phyloP scores from a whole-genome alignment of 2,888 invertebrate genomes.

The Aspidapion aeneum region DNA sequence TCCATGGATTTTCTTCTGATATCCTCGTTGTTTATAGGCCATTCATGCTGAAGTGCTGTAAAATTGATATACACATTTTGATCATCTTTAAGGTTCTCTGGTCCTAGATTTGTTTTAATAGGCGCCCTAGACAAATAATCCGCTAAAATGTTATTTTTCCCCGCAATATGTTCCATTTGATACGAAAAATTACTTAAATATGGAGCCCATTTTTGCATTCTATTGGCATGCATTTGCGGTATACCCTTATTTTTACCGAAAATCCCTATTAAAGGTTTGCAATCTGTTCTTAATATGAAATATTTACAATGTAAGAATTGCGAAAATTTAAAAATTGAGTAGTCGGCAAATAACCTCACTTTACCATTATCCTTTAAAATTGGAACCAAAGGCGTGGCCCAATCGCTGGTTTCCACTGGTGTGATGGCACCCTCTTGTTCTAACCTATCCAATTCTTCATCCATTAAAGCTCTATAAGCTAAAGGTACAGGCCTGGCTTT shows the following conservation, averaged over 20 bases:
- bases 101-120: too few species aligned
- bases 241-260: not conserved
- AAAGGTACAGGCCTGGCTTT: constrained; percentile 21
- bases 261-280: not conserved
- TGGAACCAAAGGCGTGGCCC: constrained; percentile 30
- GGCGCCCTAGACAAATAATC: not conserved
- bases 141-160: not conserved
- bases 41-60: too few species aligned
- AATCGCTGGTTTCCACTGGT: constrained; percentile 17
- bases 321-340: not conserved
- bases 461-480: constrained; percentile 19
- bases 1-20: too few species aligned
- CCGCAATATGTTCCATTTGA: not conserved
- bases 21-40: too few species aligned
- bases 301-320: not conserved
- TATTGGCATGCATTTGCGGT: not conserved
- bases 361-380: too few species aligned
- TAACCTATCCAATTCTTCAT: constrained; percentile 20
- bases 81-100: too few species aligned
- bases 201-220: not conserved
- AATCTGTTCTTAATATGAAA: not conserved
- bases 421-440: constrained; percentile 19
- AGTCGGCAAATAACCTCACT: too few species aligned
- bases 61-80: too few species aligned
- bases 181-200: not conserved